Evolutionary conservation across 2,888 invertebrate genomes (phyloP), one percentile per base, ranked within the genome.

Genomic region (Tetragonisca angustula): DNA sequence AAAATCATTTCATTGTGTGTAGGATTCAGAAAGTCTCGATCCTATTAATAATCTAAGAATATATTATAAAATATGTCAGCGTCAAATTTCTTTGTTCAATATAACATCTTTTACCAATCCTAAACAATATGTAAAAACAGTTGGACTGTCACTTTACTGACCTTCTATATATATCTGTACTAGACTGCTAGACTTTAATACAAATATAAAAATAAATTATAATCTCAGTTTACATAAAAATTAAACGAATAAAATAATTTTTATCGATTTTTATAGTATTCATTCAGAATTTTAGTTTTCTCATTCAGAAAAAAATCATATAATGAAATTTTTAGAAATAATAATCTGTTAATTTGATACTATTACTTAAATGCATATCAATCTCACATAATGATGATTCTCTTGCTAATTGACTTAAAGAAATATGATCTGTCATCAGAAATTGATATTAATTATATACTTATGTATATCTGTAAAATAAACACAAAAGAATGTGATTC

Each of bases 1-100:
- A 90, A 88, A 90, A 87, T 89, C 84, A 89, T 85, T 90, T 85
- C 88, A 85, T 89, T 90, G 88, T 90, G 90, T 88, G 88, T 89
- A 88, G 83, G 90, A 86, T 87, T 86, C 89, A 89, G 88, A 90
- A 87, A 88, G 78, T 88, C 90, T 86, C 90, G 89, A 81, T 83
- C 89, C 90, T 90, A 90, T 86, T 79, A 90, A 85, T 88, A 83
- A 75, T 88, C 84, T 81, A 86, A 83, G 83, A 81, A 79, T 83
- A 74, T 84, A 83, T 79, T 76, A 76, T 75, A 82, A 68, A 89
- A 62, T 86, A 84, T 86, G 91, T 87, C 90, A 89, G 90, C 91
- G 87, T 86, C 90, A 89, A 90, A 88, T 72, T 89, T 76, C 81
- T 85, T 87, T 86, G 61, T 56, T 82, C 72, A 81, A 87, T 81